A percentile compares a stretch with the other conserved stretches of the same genome.
Conservation (phyloP, 2,797 vertebrate genomes). For the Pangasius macronema region DNA sequence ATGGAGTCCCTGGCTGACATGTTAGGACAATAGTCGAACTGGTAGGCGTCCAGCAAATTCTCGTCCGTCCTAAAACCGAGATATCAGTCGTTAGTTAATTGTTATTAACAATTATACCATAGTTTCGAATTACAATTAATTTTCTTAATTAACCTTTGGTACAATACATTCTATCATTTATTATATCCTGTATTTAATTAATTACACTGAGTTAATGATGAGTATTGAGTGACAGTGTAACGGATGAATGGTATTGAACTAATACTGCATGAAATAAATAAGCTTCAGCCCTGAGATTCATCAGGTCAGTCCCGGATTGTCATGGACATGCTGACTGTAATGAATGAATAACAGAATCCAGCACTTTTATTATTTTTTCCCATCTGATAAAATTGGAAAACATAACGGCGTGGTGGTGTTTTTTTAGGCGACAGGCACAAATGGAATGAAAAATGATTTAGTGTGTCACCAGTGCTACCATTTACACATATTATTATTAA, state of each 20-base stretch:
- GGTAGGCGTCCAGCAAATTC: no score
- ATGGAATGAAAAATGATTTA: slow-evolving; percentile 8
- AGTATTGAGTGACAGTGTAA: not conserved
- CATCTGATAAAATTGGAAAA: not conserved
- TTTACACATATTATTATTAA: slow-evolving; percentile 15
- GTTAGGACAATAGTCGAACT: no score
- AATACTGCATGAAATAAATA: not conserved
- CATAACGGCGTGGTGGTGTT: not conserved
- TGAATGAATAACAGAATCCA: not conserved
- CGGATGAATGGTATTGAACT: not conserved
- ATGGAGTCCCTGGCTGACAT: no score
- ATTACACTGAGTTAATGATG: not conserved
- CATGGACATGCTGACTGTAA: not conserved
- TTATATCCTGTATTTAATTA: not conserved
- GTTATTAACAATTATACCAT: no score
- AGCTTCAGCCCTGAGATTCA: not conserved
- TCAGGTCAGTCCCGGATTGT: not conserved
- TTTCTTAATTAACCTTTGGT: not conserved
- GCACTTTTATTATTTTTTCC: not conserved
- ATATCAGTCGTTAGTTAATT: no score
- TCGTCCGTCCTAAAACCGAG: no score
- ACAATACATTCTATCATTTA: not conserved
- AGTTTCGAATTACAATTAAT: no score
- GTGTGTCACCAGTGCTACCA: not conserved
- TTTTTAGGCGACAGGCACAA: not conserved